Evolutionary conservation across 2,888 invertebrate genomes (phyloP), one percentile per base, ranked within the genome.

Genomic region (Parapristionchus giblindavisi): DNA sequence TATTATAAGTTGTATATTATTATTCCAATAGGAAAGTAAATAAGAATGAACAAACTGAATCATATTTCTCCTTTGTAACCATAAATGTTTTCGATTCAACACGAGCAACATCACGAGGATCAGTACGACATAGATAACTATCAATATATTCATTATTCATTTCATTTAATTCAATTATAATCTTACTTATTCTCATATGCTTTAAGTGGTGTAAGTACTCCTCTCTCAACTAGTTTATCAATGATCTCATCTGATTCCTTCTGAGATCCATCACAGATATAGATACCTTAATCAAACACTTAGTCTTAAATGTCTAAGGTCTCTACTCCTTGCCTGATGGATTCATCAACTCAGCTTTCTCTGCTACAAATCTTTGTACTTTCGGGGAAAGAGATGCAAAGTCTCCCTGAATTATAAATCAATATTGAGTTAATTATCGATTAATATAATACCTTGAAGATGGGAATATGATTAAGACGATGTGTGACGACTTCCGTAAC

Each of bases 21-120:
- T n/a, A n/a, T n/a, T n/a, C n/a, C n/a, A n/a, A n/a, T n/a, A n/a
- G n/a, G n/a, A n/a, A n/a, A n/a, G 61, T 1, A 40, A 5, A 8
- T 61, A 38, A 61, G 6, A 24, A 27, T 24, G 11, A 3, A 0
- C 17, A 27, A 40, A 21, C 80, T 24, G 79, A 77, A 77, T 95
- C 94, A 14, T 92, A 90, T 85, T 92, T 92, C 21, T 91, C 90
- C 0, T 92, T 92, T 0, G 96, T 94, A 85, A 94, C 93, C 87
- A 98, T 96, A 89, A 94, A 95, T 0, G 98, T 98, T 82, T 93
- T 92, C 61, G 94, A 94, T 89, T 99, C 98, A 1, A 98, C 97
- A 68, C 98, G 92, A 0, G 98, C 97, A 3, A 98, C 98, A 90
- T 98, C 98, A 0, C 93, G 93, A 0, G 98, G 97, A 89, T 98